These are phyloP conservation scores for Drosophila maculinotata DNA, from an alignment of 2,888 invertebrate species.

Conservation along the genomic window DNA sequence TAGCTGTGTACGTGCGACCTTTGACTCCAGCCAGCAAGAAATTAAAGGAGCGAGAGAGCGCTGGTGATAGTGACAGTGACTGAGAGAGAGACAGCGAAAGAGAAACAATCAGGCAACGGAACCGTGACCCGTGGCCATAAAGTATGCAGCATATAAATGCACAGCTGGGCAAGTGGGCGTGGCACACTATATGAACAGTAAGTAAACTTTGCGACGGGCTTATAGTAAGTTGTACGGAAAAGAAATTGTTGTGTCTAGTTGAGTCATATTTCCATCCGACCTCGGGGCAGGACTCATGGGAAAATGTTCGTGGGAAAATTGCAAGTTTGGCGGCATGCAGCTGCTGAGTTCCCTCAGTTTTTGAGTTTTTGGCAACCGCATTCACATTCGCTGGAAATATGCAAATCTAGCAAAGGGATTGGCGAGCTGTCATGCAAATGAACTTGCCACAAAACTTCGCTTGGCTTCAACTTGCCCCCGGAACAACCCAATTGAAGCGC, in stretches of 20 bases:
- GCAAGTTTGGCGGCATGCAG: conserved; percentile 53
- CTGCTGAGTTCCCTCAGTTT: conserved; percentile 31
- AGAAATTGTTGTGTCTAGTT: conserved; percentile 60
- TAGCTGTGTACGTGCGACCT: conserved; percentile 60
- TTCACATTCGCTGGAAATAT: conserved; percentile 53
- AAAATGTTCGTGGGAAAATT: conserved; percentile 47
- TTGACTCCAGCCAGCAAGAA: conserved; percentile 56
- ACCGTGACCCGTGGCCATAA: conserved; percentile 54
- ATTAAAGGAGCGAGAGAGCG: conserved; percentile 50
- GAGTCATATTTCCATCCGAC: conserved; percentile 65
- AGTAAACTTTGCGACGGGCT: conserved; percentile 59
- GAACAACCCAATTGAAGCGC: conserved; percentile 10
- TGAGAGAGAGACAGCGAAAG: neutral
- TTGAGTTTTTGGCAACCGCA: conserved; percentile 25
- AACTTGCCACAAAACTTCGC: conserved; percentile 29
- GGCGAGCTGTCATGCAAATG: conserved; percentile 63
- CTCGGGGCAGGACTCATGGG: conserved; percentile 30
- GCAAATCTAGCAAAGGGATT: conserved; percentile 58
- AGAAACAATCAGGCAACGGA: conserved; percentile 38
- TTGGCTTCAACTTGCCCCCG: conserved; percentile 7
- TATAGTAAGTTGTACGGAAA: conserved; percentile 52
- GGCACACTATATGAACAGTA: conserved; percentile 51
- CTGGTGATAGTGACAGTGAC: conserved; percentile 1
- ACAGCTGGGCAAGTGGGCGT: conserved; percentile 57
- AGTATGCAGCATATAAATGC: conserved; percentile 57